Evolutionary conservation across 2,797 vertebrate species (phyloP).

Genomic region (Mallotus villosus): DNA sequence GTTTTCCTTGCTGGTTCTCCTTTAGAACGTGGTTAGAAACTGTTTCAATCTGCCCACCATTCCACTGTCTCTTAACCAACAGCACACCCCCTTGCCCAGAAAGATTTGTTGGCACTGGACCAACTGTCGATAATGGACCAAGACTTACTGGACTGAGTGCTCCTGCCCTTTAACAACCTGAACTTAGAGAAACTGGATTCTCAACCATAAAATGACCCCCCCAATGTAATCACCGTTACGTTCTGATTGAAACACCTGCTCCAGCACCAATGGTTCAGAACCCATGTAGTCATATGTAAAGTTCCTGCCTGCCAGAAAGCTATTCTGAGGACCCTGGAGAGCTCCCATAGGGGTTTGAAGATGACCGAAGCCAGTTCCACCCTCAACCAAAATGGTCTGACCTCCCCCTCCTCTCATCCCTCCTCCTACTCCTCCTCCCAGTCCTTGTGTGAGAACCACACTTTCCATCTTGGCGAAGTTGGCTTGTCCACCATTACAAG

Average conservation of each 20-base stretch:
- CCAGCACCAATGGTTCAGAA: not conserved
- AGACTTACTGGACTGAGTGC: not conserved
- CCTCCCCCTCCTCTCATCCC: not conserved
- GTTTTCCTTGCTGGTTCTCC: not conserved
- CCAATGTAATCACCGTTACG: not conserved
- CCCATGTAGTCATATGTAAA: not conserved
- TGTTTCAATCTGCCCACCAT: not conserved
- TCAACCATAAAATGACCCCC: not conserved
- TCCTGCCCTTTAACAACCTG: not conserved
- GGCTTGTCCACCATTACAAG: slow-evolving; percentile 32
- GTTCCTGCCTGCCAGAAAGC: not conserved
- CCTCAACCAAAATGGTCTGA: slow-evolving; percentile 44
- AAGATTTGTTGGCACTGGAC: not conserved
- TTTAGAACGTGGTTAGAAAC: not conserved
- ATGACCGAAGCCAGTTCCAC: not conserved
- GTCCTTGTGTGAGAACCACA: not conserved
- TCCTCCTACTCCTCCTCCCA: too few species aligned
- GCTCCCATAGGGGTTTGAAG: slow-evolving; percentile 9
- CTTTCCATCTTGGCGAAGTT: not conserved
- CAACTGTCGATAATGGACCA: not conserved
- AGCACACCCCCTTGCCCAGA: not conserved
- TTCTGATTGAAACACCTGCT: not conserved
- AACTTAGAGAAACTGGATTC: not conserved
- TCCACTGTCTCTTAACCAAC: not conserved
- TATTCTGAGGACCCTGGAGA: slow-evolving; percentile 26